Evolutionary conservation across 2,888 invertebrate species (phyloP).

Genomic region (Ornithoptera priamus): DNA sequence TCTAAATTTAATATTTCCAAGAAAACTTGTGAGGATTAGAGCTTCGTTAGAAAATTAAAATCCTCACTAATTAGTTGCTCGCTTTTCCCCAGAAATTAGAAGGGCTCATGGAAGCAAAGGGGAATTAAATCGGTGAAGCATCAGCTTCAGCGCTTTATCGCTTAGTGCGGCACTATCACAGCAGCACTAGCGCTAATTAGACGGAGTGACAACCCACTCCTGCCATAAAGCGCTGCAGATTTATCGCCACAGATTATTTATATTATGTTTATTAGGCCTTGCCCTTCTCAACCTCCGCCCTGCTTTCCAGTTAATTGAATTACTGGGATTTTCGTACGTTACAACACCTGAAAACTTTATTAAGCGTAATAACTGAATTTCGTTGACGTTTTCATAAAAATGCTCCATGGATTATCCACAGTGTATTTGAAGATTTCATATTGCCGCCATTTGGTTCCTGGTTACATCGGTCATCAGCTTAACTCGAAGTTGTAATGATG

Average conservation of each 20-base stretch:
- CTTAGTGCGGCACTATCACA: slow-evolving; percentile 42
- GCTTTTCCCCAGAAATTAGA: slow-evolving; percentile 10
- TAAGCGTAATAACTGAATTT: neutral
- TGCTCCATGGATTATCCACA: neutral
- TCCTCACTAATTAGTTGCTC: slow-evolving; percentile 9
- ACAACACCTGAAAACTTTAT: slow-evolving; percentile 59
- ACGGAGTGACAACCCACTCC: slow-evolving; percentile 79
- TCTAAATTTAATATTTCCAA: neutral
- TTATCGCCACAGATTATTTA: slow-evolving; percentile 79
- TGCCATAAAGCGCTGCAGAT: slow-evolving; percentile 78
- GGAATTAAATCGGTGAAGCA: slow-evolving; percentile 23
- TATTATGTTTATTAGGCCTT: slow-evolving; percentile 79
- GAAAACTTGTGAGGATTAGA: neutral
- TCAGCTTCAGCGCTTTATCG: slow-evolving; percentile 41
- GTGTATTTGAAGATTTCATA: neutral
- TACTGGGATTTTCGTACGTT: slow-evolving; percentile 73
- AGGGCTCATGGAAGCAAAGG: slow-evolving; percentile 4
- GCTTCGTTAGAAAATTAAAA: slow-evolving; percentile 8
- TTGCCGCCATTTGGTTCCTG: neutral
- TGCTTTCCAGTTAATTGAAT: slow-evolving; percentile 78
- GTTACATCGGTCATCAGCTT: too few species aligned
- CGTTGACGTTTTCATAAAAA: neutral
- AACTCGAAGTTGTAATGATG: too few species aligned
- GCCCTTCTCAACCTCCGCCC: slow-evolving; percentile 62
- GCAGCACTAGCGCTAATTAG: slow-evolving; percentile 77